Evolutionary conservation across 2,888 invertebrate genomes (phyloP).

Genomic region (Prosapia bicincta): DNA sequence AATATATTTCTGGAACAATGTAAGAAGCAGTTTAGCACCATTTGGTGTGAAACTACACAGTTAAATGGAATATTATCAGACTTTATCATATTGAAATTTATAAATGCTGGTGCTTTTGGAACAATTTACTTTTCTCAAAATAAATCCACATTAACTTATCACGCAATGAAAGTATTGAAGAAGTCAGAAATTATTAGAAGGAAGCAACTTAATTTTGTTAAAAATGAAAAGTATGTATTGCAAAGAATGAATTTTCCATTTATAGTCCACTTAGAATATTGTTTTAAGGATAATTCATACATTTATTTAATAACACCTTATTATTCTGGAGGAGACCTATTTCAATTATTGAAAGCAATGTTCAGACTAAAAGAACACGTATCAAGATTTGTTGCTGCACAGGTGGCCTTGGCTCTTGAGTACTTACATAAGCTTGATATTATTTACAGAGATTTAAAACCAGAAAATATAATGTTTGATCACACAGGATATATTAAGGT

Average conservation of each 20-base stretch:
- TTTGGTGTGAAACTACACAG: neutral
- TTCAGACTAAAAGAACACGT: constrained; percentile 55
- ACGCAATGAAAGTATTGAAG: constrained; percentile 59
- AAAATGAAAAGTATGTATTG: constrained; percentile 81
- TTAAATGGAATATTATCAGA: neutral
- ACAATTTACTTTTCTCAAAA: constrained; percentile 58
- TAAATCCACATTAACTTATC: constrained; percentile 50
- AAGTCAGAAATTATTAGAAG: constrained; percentile 60
- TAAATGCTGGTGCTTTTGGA: constrained; percentile 60
- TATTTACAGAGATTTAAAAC: constrained; percentile 88
- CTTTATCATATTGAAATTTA: constrained; percentile 23
- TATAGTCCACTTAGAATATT: constrained; percentile 77
- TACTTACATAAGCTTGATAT: constrained; percentile 86
- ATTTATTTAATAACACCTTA: constrained; percentile 83
- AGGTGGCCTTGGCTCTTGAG: constrained; percentile 88
- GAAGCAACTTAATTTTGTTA: constrained; percentile 59
- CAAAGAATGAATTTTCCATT: constrained; percentile 87
- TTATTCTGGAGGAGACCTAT: constrained; percentile 85
- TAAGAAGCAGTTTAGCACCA: neutral
- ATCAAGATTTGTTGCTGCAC: constrained; percentile 78
- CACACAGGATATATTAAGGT: constrained; percentile 66
- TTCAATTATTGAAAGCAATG: constrained; percentile 66
- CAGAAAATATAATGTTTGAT: constrained; percentile 87
- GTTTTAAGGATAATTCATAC: constrained; percentile 82
- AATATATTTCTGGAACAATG: neutral